Evolutionary conservation across 2,113 vertebrate genomes (phyloP).

Genomic region (Pluvialis apricaria): DNA sequence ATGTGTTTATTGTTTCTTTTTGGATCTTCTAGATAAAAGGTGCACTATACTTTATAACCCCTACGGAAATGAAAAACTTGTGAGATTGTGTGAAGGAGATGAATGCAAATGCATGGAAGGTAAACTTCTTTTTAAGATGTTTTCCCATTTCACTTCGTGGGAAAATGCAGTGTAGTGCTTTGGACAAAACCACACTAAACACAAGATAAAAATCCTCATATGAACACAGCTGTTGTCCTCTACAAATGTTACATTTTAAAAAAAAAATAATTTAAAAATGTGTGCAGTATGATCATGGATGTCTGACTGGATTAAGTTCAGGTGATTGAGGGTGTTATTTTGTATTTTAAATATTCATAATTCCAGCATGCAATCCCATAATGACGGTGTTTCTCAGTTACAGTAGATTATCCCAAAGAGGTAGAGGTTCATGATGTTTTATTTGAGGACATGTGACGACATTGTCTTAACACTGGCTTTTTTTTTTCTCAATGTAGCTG

Average conservation of each 20-base stretch:
- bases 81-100: conserved; percentile 81
- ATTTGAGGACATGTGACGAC: not conserved
- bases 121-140: conserved; percentile 46
- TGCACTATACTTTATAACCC: conserved; percentile 81
- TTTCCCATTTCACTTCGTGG: not conserved
- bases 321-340: not conserved
- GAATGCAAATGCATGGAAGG: conserved; percentile 90
- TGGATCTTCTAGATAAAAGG: conserved; percentile 74
- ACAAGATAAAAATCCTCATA: not conserved
- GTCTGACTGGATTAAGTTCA: not conserved
- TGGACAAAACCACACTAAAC: not conserved
- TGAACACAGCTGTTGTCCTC: not conserved
- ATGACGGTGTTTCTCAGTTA: not conserved
- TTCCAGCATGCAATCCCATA: not conserved
- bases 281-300: not conserved
- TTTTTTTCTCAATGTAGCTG: conserved; percentile 59
- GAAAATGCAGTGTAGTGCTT: not conserved
- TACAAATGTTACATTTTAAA: not conserved
- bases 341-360: not conserved
- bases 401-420: not conserved
- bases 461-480: not conserved
- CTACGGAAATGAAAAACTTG: conserved; percentile 72
- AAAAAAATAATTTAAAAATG: not conserved
- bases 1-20: not conserved
- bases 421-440: not conserved